These are phyloP conservation scores for Micronycteris hirsuta DNA, from an alignment of 2,113 vertebrate genomes.

Conservation along the genomic window DNA sequence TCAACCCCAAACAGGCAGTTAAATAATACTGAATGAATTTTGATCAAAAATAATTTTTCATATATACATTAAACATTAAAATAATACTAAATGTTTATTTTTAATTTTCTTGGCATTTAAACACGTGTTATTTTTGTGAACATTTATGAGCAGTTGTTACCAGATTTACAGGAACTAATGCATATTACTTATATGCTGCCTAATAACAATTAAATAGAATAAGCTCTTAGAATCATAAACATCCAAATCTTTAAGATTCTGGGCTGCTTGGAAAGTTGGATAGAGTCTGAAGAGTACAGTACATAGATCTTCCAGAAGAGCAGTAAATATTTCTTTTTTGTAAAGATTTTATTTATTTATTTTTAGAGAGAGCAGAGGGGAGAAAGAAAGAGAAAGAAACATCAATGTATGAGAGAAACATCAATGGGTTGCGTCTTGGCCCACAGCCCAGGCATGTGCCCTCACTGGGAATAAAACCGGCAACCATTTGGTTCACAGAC, in stretches of 20 bases:
- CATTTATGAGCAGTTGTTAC: not conserved
- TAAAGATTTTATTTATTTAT: too few relatives aligned
- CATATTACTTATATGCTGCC: not conserved
- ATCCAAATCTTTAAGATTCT: not conserved
- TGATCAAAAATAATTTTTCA: not conserved
- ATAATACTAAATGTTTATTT: not conserved
- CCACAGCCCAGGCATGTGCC: too few relatives aligned
- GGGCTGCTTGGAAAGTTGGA: not conserved
- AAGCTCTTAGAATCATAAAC: not conserved
- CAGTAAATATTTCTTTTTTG: not conserved
- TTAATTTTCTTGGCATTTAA: conserved; percentile 3
- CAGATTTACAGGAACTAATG: not conserved
- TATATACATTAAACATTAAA: conserved; percentile 7
- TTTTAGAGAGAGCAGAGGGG: too few relatives aligned
- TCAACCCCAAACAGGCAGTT: not conserved
- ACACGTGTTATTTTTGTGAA: conserved; percentile 20
- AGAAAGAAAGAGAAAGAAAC: too few relatives aligned
- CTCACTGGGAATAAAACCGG: too few relatives aligned
- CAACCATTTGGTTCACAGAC: too few relatives aligned
- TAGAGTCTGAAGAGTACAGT: not conserved
- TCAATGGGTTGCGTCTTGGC: too few relatives aligned
- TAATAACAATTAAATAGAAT: conserved; percentile 6
- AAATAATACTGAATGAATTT: conserved; percentile 32
- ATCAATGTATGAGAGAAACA: too few relatives aligned
- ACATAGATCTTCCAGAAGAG: not conserved